Percentiles rank a stretch among this genome's conserved stretches.
phyloP scores from a whole-genome alignment of 2,888 invertebrate genomes.

The Candidula unifasciata region DNA sequence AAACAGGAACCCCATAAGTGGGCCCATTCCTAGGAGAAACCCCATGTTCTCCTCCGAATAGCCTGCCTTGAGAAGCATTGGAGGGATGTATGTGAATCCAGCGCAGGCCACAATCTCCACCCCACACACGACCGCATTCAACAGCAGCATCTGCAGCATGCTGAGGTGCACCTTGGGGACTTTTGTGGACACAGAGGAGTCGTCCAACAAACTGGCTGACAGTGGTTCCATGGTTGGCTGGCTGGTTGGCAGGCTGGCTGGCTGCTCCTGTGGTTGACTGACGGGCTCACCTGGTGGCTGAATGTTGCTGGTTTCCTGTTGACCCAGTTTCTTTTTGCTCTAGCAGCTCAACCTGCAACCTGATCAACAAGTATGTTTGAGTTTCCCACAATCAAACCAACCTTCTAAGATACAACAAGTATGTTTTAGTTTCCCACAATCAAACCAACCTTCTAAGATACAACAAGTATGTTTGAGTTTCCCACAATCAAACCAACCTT shows the following conservation, averaged over 20 bases:
- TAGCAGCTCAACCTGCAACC: no score
- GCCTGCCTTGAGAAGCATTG: slow-evolving; percentile 79
- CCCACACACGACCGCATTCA: slow-evolving; percentile 79
- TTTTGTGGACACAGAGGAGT: slow-evolving; percentile 3
- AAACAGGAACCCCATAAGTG: slow-evolving; percentile 77
- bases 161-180: slow-evolving; percentile 55
- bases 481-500: no score
- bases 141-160: slow-evolving; percentile 70
- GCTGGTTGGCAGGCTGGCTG: not conserved
- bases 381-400: no score
- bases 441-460: no score
- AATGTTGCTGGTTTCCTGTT: no score
- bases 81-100: slow-evolving; percentile 80
- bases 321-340: no score
- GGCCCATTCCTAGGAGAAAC: slow-evolving; percentile 78
- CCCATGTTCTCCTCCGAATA: slow-evolving; percentile 78
- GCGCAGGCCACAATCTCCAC: slow-evolving; percentile 79
- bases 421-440: no score
- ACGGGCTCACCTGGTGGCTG: no score
- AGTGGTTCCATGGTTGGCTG: slow-evolving; percentile 51
- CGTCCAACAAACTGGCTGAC: slow-evolving; percentile 51
- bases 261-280: no score
- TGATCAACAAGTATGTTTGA: no score
- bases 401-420: no score
- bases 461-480: no score